A percentile compares a stretch with the other conserved stretches of the same genome.
phyloP scores from a whole-genome alignment of 2,797 vertebrate species.

The Melanotaenia nigrans region DNA sequence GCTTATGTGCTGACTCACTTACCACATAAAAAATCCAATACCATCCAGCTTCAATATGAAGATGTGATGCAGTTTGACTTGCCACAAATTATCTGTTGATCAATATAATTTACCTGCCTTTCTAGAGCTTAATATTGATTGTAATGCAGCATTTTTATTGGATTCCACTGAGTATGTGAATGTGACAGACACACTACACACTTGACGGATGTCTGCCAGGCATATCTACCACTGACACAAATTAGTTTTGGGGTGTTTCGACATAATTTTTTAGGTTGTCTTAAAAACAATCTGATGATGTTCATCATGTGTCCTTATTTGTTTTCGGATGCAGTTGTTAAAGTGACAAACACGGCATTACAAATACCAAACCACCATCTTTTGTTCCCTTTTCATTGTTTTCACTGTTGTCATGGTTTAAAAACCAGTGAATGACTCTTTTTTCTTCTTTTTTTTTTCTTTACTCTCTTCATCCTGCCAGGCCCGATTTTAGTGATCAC shows the following conservation, averaged over 20 bases:
- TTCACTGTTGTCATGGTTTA: constrained; percentile 28
- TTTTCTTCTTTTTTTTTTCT: constrained; percentile 8
- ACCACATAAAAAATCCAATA: constrained; percentile 52
- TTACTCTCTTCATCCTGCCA: constrained; percentile 67
- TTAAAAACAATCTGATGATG: not conserved
- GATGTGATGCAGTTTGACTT: constrained; percentile 41
- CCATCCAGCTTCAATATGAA: constrained; percentile 11
- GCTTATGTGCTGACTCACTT: constrained; percentile 28
- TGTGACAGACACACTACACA: constrained; percentile 12
- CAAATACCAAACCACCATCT: not conserved
- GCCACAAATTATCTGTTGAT: constrained; percentile 45
- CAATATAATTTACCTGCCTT: constrained; percentile 47
- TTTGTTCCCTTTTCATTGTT: constrained; percentile 37
- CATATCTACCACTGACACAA: constrained; percentile 7
- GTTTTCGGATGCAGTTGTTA: not conserved
- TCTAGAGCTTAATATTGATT: constrained; percentile 49
- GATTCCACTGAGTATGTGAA: constrained; percentile 14
- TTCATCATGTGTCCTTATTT: not conserved
- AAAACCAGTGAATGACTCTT: constrained; percentile 30
- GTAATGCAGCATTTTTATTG: constrained; percentile 35
- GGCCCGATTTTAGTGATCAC: constrained; percentile 97
- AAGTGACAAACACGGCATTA: not conserved
- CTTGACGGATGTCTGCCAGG: constrained; percentile 11
- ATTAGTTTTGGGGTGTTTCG: not conserved
- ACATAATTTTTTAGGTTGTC: constrained; percentile 1